Percentiles rank a stretch among this genome's conserved stretches.
Evolutionary conservation across 2,797 vertebrate genomes (phyloP).

Genomic region (Leptoclinus maculatus): DNA sequence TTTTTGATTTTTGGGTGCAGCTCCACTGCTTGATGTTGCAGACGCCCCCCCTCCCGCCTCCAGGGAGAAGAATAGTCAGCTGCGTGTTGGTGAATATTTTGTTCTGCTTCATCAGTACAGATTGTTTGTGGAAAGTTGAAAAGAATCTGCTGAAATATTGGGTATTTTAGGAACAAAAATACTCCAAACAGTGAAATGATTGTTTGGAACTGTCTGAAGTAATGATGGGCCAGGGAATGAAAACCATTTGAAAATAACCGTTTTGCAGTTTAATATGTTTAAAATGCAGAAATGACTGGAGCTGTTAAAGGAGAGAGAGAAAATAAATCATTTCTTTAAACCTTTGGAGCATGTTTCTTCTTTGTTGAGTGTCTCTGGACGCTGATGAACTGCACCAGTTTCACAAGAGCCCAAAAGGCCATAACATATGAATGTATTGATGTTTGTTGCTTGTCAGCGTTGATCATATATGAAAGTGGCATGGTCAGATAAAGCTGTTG

Average conservation of each 20-base stretch:
- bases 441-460: not conserved
- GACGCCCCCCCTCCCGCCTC: conserved; percentile 28
- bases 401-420: not conserved
- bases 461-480: not conserved
- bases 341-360: not conserved
- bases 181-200: conserved; percentile 18
- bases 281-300: not conserved
- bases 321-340: not conserved
- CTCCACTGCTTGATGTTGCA: conserved; percentile 51
- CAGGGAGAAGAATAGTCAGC: conserved; percentile 34
- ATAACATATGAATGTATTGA: not conserved
- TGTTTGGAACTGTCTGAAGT: conserved; percentile 25
- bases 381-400: not conserved
- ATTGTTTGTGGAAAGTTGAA: conserved; percentile 42
- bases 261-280: conserved; percentile 6
- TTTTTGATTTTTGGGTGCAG: conserved; percentile 53
- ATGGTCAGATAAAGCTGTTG: not conserved
- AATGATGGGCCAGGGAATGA: conserved; percentile 8
- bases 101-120: conserved; percentile 61
- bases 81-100: conserved; percentile 50
- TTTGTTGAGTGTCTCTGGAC: not conserved
- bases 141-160: conserved; percentile 25
- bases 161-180: conserved; percentile 30
- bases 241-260: conserved; percentile 14
- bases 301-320: not conserved